phyloP scores from a whole-genome alignment of 2,113 vertebrate genomes.

The Sakesphorus luctuosus region DNA sequence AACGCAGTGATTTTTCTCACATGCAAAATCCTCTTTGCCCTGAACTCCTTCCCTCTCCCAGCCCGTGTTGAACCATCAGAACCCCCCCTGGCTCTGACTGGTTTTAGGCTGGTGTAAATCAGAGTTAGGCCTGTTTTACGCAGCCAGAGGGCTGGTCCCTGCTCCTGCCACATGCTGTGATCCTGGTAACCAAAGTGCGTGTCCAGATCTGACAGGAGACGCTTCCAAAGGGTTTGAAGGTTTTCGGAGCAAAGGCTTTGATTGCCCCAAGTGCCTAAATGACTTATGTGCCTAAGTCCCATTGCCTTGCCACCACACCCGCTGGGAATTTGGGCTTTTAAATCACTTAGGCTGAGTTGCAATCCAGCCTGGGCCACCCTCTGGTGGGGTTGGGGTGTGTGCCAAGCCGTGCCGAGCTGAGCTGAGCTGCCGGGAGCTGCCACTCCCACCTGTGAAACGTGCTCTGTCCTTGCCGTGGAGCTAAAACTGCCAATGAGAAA shows the following conservation, averaged over 20 bases:
- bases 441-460: background rate
- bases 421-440: background rate
- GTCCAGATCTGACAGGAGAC: background rate
- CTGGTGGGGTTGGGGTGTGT: background rate
- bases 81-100: background rate
- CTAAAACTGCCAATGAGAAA: constrained; percentile 1
- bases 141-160: background rate
- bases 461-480: constrained; percentile 12
- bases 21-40: constrained; percentile 19
- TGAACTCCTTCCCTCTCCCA: background rate
- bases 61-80: background rate
- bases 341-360: constrained; percentile 23
- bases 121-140: accelerated
- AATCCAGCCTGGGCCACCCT: background rate
- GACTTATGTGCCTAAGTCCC: constrained; percentile 43
- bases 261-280: constrained; percentile 49
- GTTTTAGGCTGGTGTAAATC: background rate
- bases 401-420: background rate
- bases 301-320: constrained; percentile 49
- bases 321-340: constrained; percentile 16
- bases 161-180: constrained; percentile 8
- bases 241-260: background rate
- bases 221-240: constrained; percentile 30
- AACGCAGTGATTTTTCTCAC: constrained; percentile 59
- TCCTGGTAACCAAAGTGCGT: background rate